These are phyloP conservation scores for Monochamus alternatus DNA, from an alignment of 2,888 invertebrate genomes.

Conservation along the genomic window DNA sequence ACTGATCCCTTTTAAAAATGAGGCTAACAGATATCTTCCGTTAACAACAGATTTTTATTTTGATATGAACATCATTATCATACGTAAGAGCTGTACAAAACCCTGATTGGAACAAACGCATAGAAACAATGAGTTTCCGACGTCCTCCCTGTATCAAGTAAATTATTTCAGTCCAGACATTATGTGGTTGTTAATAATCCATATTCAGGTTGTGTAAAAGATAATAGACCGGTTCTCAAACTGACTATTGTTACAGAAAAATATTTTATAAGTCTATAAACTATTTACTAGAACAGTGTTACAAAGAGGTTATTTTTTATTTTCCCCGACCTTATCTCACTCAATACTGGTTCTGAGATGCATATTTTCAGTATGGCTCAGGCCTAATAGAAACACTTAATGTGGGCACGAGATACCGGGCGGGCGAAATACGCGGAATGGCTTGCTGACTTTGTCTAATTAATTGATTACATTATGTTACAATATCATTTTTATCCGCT, in stretches of 20 bases:
- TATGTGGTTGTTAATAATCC: conserved; percentile 37
- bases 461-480: conserved; percentile 6
- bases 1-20: too few species aligned
- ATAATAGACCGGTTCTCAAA: conserved; percentile 39
- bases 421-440: conserved; percentile 5
- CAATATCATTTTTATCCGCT: neutral
- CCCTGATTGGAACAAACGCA: neutral
- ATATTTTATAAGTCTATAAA: conserved; percentile 36
- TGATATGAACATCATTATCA: too few species aligned
- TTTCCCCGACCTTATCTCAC: conserved; percentile 30
- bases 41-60: too few species aligned
- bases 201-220: conserved; percentile 37
- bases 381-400: conserved; percentile 27
- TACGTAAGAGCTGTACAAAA: neutral
- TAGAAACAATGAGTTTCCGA: neutral
- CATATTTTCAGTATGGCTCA: conserved; percentile 19
- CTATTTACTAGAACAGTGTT: conserved; percentile 37
- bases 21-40: too few species aligned
- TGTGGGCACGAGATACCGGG: neutral
- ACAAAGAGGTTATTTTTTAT: conserved; percentile 28
- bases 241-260: conserved; percentile 36
- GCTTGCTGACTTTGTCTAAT: neutral
- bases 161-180: conserved; percentile 33
- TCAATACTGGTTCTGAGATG: conserved; percentile 34
- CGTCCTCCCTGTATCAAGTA: conserved; percentile 33